Conservation (phyloP, 2,113 vertebrate genomes). For the Xenus cinereus region DNA sequence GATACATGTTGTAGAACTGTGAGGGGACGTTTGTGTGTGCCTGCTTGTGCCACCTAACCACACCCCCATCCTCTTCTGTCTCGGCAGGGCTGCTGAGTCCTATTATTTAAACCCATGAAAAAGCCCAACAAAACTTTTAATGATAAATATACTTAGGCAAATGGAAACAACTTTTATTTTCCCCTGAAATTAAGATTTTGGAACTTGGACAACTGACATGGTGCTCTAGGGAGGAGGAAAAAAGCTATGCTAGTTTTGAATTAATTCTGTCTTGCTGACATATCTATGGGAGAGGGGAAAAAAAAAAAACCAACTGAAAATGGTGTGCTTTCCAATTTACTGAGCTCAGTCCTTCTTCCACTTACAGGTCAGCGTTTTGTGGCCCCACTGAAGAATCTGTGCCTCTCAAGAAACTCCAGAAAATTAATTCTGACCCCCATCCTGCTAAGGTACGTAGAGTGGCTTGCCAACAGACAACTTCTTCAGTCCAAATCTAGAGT, state of each 20-base stretch:
- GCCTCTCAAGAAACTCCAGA: background rate
- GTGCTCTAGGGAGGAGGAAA: background rate
- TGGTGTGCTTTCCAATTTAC: background rate
- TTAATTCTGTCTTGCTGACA: background rate
- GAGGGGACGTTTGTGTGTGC: background rate
- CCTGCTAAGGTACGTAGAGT: background rate
- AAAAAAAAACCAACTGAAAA: background rate
- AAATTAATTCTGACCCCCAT: background rate
- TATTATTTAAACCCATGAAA: background rate
- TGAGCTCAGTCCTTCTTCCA: background rate
- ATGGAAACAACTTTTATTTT: background rate
- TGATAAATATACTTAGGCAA: background rate
- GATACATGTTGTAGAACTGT: background rate
- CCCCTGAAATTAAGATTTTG: background rate
- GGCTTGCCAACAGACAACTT: background rate
- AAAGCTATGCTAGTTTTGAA: background rate
- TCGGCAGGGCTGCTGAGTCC: background rate
- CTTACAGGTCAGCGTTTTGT: background rate
- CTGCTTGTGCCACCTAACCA: background rate
- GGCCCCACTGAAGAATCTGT: background rate
- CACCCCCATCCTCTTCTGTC: background rate
- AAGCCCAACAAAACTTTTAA: background rate
- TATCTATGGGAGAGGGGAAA: background rate
- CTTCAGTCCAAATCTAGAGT: background rate
- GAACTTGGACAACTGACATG: background rate